These are phyloP conservation scores for Eristalinus aeneus DNA, from an alignment of 2,888 invertebrate species.

Conservation along the genomic window DNA sequence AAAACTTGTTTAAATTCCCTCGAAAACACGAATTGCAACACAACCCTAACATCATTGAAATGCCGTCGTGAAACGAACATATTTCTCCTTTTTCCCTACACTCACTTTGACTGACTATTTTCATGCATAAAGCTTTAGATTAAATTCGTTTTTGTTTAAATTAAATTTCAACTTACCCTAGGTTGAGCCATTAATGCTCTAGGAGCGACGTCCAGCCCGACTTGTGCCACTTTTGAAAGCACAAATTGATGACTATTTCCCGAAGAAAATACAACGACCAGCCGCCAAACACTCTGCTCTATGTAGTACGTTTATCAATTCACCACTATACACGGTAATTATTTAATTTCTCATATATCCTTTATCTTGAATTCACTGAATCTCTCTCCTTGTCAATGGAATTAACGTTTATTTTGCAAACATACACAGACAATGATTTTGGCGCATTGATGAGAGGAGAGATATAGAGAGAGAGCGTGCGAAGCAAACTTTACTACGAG, in stretches of 20 bases:
- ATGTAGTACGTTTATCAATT: not conserved
- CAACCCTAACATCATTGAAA: not conserved
- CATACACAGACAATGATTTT: conserved; percentile 75
- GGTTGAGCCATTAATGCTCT: conserved; percentile 82
- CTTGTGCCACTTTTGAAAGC: conserved; percentile 81
- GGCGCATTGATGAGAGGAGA: conserved; percentile 50
- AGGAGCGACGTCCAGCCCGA: conserved; percentile 81
- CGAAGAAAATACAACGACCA: conserved; percentile 75
- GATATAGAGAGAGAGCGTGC: no score
- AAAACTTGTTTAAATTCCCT: no score
- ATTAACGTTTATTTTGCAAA: conserved; percentile 44
- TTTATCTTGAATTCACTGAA: conserved; percentile 43
- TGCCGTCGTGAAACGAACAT: conserved; percentile 56
- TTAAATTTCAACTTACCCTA: conserved; percentile 78
- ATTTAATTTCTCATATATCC: conserved; percentile 74
- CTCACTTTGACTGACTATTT: conserved; percentile 58
- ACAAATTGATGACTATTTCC: conserved; percentile 68
- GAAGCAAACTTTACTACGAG: no score
- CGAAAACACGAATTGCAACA: no score
- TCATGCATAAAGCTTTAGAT: conserved; percentile 3
- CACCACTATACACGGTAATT: conserved; percentile 21
- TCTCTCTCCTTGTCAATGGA: conserved; percentile 10
- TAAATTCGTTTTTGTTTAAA: not conserved
- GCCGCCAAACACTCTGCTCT: conserved; percentile 64
- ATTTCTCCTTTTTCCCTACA: not conserved